Conservation (phyloP, 2,113 vertebrate genomes). For the Entelurus aequoreus region DNA sequence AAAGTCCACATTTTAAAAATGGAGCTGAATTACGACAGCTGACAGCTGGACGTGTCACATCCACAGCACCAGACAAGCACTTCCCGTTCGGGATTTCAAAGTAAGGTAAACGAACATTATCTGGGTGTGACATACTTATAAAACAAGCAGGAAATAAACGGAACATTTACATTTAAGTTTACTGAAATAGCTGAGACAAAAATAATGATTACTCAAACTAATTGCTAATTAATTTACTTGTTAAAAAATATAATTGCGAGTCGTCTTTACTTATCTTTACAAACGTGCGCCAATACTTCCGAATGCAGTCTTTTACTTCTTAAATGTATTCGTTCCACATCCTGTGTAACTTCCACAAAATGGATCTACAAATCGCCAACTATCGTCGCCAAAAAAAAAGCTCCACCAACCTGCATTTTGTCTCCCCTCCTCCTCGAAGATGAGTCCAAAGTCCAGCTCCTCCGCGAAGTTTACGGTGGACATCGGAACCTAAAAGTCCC, state of each 20-base stretch:
- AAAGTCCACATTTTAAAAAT: constrained; percentile 3
- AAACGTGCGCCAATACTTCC: too few relatives aligned
- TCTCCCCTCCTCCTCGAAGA: constrained; percentile 82
- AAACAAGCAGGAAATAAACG: too few relatives aligned
- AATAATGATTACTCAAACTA: not conserved
- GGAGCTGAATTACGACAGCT: constrained; percentile 19
- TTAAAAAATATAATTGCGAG: not conserved
- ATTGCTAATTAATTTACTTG: not conserved
- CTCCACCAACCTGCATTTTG: constrained; percentile 72
- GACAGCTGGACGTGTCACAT: constrained; percentile 43
- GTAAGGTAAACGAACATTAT: constrained; percentile 3
- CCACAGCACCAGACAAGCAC: not conserved
- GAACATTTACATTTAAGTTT: not conserved
- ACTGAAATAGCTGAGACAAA: not conserved
- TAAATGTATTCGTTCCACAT: accelerated
- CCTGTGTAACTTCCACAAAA: not conserved
- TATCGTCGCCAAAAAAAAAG: constrained; percentile 10
- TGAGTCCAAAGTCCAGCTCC: constrained; percentile 90
- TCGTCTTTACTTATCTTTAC: not conserved
- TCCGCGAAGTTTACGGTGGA: constrained; percentile 80
- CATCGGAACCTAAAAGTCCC: constrained; percentile 71
- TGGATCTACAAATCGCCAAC: constrained; percentile 2
- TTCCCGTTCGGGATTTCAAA: constrained; percentile 23
- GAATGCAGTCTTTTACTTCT: constrained; percentile 1
- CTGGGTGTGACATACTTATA: too few relatives aligned